phyloP scores from a whole-genome alignment of 2,797 vertebrate species.

The Gallinago stenura region DNA sequence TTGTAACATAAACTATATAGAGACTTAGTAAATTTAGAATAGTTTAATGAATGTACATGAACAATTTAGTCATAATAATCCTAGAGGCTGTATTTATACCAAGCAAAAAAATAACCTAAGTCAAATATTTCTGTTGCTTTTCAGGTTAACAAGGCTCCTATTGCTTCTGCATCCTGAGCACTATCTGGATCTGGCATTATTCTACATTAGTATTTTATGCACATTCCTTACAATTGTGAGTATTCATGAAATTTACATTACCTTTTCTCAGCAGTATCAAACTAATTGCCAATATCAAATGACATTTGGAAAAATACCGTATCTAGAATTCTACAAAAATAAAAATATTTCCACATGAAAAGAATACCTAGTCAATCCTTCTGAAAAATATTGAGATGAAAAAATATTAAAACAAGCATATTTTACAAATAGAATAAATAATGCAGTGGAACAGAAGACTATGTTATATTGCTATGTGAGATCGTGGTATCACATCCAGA shows the following conservation, averaged over 20 bases:
- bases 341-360: constrained; percentile 25
- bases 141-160: not conserved
- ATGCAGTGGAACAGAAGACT: constrained; percentile 37
- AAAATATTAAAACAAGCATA: not conserved
- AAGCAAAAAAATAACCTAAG: not conserved
- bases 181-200: not conserved
- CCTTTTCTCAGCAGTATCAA: constrained; percentile 50
- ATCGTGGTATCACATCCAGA: not conserved
- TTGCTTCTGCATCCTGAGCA: constrained; percentile 6
- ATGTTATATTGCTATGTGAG: not conserved
- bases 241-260: constrained; percentile 53
- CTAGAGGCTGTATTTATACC: not conserved
- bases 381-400: constrained; percentile 19
- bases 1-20: not conserved
- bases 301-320: not conserved
- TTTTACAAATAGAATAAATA: constrained; percentile 36
- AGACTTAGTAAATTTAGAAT: not conserved
- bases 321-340: not conserved
- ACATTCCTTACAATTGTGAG: constrained; percentile 45
- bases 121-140: not conserved
- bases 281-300: constrained; percentile 51
- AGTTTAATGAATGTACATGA: not conserved
- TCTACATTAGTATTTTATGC: constrained; percentile 56
- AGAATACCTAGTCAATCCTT: constrained; percentile 1
- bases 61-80: not conserved